Base-by-base conservation (phyloP, 2,113 vertebrate genomes). In the Rhinogobius similis region DNA sequence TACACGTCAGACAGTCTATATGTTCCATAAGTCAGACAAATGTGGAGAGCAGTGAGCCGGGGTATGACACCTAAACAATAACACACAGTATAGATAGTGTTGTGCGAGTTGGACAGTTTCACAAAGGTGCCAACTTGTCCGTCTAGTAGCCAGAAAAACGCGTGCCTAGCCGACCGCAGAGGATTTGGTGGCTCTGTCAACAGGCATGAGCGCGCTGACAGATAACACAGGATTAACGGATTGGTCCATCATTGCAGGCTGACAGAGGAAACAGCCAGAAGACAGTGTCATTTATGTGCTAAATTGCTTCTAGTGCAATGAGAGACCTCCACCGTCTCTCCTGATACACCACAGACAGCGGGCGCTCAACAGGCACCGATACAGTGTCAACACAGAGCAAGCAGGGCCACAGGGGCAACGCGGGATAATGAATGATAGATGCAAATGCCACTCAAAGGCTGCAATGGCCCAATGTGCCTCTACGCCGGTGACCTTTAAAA, bases 211-310 rank as follows among this genome's bases (percentile, higher is more conserved):
- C 77, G 12, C 67, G 61, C 67, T 81, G 88, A 90, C 86, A 87
- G 86, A 92, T 89, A 89, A 87, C 67, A 52, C 78, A 16, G 88
- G 88, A 91, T 90, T 90, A 91, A 88, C 78, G 65, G 88, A 89
- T 90, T 88, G 89, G 83, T 89, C 83, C 82, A 83, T 90, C 89
- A 86, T 88, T 62, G 76, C 39, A 24, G 79, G 65, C 81, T 88
- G 88, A 89, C 85, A 87, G 86, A 82, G 79, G 84, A 81, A 85
- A 88, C 74, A 63, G 80, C 73, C 73, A 76, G 77, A 76, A 72
- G 78, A 79, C 83, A 65, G 72, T 77, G 76, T 84, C 87, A 79
- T 89, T 87, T 88, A 85, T 83, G 87, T 89, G 81, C 86, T 88
- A 83, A 89, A 89, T 90, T 86, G 87, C 82, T 67, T 78, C 79